Conservation (phyloP, 2,888 invertebrate species). For the Phaedon cochleariae region DNA sequence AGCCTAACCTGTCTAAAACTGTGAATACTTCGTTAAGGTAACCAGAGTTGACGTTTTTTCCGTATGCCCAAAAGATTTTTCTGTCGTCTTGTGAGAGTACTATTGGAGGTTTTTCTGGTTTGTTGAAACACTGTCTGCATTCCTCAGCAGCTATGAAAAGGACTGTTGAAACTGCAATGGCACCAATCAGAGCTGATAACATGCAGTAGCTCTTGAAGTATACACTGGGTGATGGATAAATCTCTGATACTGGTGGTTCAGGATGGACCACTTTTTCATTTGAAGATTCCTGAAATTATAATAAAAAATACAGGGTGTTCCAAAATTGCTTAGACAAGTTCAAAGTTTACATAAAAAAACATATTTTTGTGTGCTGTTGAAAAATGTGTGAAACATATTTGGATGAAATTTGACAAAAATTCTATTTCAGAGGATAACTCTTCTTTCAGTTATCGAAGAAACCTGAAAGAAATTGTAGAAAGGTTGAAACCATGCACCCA, state of each 20-base stretch:
- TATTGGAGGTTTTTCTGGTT: conserved; percentile 21
- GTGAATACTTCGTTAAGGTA: conserved; percentile 83
- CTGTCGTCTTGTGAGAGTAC: neutral
- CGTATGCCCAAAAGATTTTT: conserved; percentile 69
- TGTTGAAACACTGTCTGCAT: conserved; percentile 49
- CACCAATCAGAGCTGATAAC: conserved; percentile 27
- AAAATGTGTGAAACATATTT: no score
- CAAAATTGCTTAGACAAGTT: neutral
- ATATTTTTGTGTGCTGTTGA: no score
- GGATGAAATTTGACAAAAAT: no score
- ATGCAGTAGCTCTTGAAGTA: conserved; percentile 26
- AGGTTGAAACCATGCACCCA: no score
- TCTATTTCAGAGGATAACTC: no score
- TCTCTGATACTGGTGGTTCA: neutral
- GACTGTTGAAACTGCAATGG: conserved; percentile 44
- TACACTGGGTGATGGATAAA: neutral
- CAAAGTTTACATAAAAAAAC: no score
- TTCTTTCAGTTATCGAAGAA: no score
- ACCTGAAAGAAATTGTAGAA: no score
- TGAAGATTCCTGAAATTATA: neutral
- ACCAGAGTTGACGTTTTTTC: conserved; percentile 69
- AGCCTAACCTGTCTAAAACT: conserved; percentile 81
- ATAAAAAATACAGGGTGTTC: neutral
- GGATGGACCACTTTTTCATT: neutral
- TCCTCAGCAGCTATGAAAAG: conserved; percentile 49